Base-by-base conservation (phyloP, 2,888 invertebrate species). In the Priocnemis perturbator region DNA sequence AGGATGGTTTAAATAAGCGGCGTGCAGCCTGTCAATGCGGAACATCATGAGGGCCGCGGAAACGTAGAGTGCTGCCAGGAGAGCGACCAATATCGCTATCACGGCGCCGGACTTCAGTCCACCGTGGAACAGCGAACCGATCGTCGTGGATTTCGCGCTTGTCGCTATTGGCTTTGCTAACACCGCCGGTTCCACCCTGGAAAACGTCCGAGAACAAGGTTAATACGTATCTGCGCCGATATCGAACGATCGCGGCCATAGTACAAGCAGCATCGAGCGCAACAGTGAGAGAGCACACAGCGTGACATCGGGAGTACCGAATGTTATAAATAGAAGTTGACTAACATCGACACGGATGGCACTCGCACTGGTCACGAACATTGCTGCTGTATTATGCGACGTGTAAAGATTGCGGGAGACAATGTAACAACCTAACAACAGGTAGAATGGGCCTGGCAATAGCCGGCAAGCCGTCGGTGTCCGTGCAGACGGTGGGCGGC, bases 1-100 rank as follows among this genome's bases (percentile, higher is more conserved):
- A 4, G 87, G 87, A 73, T 88, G 86, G 74, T 87, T 87, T 9
- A 88, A 77, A 78, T 88, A 88, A 45, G 86, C 86, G 30, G 86
- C 85, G 69, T 88, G 88, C 23, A 88, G 70, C 74, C 83, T 85
- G 73, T 88, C 87, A 65, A 88, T 88, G 48, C 88, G 85, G 60
- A 88, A 68, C 88, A 88, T 87, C 88, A 88, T 88, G 65, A 88
- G 70, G 64, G 85, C 87, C 44, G 88, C 88, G 26, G 87, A 88
- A 20, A 88, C 80, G 73, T 88, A 88, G 57, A 88, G 85, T 61
- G 83, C 84, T 53, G 86, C 86, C 74, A 88, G 77, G 45, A 88
- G 78, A 47, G 78, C 84, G 23, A 88, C 82, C 62, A 88, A 76
- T 69, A 88, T 82, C 19, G 86, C 77, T 63, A 88, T 86, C 57